These are phyloP conservation scores for Apaloderma vittatum DNA, from an alignment of 2,113 vertebrate genomes.

Conservation along the genomic window DNA sequence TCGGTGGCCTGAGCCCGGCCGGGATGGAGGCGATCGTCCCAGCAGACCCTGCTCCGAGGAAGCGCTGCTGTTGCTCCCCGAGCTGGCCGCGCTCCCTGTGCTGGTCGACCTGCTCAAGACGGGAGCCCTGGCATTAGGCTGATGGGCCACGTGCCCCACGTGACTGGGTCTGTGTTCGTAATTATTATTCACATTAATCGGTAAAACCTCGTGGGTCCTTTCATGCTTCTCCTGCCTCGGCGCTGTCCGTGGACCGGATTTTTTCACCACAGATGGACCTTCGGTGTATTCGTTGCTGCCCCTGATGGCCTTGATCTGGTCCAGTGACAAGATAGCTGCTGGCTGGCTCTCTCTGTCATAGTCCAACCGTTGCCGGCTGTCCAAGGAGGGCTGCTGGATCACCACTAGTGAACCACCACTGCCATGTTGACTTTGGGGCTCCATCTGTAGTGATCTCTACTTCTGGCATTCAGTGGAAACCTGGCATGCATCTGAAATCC, in stretches of 20 bases:
- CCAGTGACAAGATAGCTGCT: slow-evolving; percentile 91
- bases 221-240: slow-evolving; percentile 93
- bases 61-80: slow-evolving; percentile 92
- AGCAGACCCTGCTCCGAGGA: slow-evolving; percentile 93
- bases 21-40: slow-evolving; percentile 83
- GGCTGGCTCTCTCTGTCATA: slow-evolving; percentile 87
- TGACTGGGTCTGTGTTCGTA: slow-evolving; percentile 84
- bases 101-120: slow-evolving; percentile 92
- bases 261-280: slow-evolving; percentile 89
- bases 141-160: slow-evolving; percentile 65
- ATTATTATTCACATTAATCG: slow-evolving; percentile 94
- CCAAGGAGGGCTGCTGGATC: slow-evolving; percentile 90
- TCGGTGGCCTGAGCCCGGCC: slow-evolving; percentile 76
- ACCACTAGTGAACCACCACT: slow-evolving; percentile 88
- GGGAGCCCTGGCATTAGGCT: slow-evolving; percentile 78
- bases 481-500: slow-evolving; percentile 96
- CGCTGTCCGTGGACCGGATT: slow-evolving; percentile 79
- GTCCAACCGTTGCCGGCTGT: slow-evolving; percentile 88
- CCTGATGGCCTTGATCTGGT: slow-evolving; percentile 97
- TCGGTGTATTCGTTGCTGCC: slow-evolving; percentile 97
- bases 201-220: slow-evolving; percentile 94
- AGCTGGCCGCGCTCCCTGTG: slow-evolving; percentile 93
- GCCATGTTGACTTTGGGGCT: slow-evolving; percentile 93
- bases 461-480: slow-evolving; percentile 91
- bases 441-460: slow-evolving; percentile 93